Percentiles rank a stretch among this genome's conserved stretches.
These are phyloP conservation scores for Lithobates pipiens DNA, from an alignment of 2,797 vertebrate genomes.

Conservation along the genomic window DNA sequence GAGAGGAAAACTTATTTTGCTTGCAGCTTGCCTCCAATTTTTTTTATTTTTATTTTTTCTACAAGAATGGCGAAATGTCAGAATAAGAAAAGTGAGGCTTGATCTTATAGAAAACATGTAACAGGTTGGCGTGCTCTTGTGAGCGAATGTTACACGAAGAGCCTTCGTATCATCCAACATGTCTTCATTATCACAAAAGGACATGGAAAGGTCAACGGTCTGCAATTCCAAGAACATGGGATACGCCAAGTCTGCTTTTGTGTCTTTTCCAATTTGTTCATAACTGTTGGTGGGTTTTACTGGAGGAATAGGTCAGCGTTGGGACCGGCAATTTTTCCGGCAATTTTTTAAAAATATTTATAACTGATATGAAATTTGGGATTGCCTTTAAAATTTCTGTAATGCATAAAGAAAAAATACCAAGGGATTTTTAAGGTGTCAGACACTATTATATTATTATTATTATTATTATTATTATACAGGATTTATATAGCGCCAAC, in stretches of 20 bases:
- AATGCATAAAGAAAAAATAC: no score
- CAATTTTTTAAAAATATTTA: no score
- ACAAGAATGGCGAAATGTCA: conserved; percentile 9
- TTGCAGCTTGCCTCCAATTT: neutral
- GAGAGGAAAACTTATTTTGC: conserved; percentile 2
- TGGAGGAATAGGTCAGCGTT: no score
- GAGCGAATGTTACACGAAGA: neutral
- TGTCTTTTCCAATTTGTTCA: neutral
- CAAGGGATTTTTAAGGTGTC: no score
- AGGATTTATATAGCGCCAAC: no score
- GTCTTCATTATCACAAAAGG: neutral
- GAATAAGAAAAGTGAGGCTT: neutral
- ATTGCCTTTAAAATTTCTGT: no score
- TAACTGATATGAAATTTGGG: no score
- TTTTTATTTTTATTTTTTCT: neutral
- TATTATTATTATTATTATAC: no score
- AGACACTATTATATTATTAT: no score
- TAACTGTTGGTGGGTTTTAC: no score
- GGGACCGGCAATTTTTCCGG: no score
- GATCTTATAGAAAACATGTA: neutral
- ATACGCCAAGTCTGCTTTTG: neutral
- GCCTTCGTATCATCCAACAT: neutral
- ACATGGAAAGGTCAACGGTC: neutral
- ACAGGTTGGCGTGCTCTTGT: neutral
- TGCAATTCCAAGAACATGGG: neutral